Evolutionary conservation across 1,140 invertebrate genomes (phyloP), one percentile per base, ranked within the genome.

Genomic region (Plectus sambesii): DNA sequence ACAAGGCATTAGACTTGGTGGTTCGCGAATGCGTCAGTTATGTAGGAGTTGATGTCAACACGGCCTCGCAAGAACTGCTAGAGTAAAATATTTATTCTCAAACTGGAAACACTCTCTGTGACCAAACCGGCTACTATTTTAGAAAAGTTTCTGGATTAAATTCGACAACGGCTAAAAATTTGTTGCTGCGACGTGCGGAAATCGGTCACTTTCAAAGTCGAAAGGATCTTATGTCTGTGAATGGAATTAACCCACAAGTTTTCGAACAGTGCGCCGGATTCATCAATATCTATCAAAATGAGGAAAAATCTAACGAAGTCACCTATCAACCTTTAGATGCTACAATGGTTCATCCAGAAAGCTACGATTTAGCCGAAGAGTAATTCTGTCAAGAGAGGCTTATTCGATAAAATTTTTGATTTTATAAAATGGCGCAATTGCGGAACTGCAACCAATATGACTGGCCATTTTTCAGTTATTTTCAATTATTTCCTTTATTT

Each of bases 201-300:
- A 78, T 81, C 38, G 82, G 82, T 1, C 65, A 75, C 0, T 89
- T 88, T 60, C 73, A 69, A 3, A 79, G 78, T 27, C 76, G 87
- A 49, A 74, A 79, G 38, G 80, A 89, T 64, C 63, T 92, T 2
- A 61, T 80, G 8, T 73, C 80, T 43, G 81, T 90, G 0, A 78
- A 79, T 43, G 81, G 83, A 15, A 81, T 92, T 43, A 86, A 86
- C 1, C 76, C 76, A 12, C 82, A 86, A 62, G 80, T 80, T 0
- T 90, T 81, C 66, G 81, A 87, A 60, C 87, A 90, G 58, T 88
- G 85, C 68, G 83, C 82, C 17, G 87, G 87, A 0, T 92, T 90
- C 68, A 74, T 90, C 9, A 78, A 82, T 54, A 79, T 88, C 42
- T 61, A 37, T 30, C 23, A 40, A 33, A 49, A 49, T 15, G 45